Evolutionary conservation across 1,140 invertebrate species (phyloP).

Genomic region (Saccostrea glomerata): DNA sequence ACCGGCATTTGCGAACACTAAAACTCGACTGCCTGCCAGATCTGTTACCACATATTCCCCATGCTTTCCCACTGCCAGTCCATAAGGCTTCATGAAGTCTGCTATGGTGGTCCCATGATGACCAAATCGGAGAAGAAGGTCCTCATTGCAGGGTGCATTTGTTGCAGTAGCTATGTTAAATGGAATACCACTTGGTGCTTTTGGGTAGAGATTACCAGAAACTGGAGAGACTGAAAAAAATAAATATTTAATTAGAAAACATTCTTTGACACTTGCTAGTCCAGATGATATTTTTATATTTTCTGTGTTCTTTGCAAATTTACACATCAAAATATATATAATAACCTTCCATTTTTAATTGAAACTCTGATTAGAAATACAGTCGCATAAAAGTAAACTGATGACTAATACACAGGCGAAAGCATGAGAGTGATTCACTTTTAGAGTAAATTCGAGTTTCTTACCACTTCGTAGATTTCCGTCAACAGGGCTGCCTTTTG

Average conservation of each 20-base stretch:
- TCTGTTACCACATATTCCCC: slow-evolving; percentile 74
- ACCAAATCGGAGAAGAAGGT: slow-evolving; percentile 68
- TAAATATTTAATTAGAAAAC: too few species aligned
- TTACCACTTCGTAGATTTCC: neutral
- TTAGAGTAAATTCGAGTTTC: slow-evolving; percentile 7
- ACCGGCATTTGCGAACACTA: slow-evolving; percentile 69
- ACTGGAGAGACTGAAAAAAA: slow-evolving; percentile 1
- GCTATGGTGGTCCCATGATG: slow-evolving; percentile 67
- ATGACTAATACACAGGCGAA: neutral
- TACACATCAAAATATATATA: too few species aligned
- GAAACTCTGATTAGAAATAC: neutral
- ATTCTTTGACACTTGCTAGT: too few species aligned
- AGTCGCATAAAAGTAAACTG: neutral
- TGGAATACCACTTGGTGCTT: neutral
- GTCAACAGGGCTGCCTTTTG: neutral
- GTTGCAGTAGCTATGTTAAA: neutral
- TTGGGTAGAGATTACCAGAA: neutral
- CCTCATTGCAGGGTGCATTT: neutral
- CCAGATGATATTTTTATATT: too few species aligned
- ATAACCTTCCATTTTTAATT: too few species aligned
- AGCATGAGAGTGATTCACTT: slow-evolving; percentile 9
- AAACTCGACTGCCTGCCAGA: slow-evolving; percentile 67
- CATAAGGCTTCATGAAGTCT: slow-evolving; percentile 72
- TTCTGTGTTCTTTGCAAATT: too few species aligned
- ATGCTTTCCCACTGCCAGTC: slow-evolving; percentile 65